Conservation (phyloP, 2,113 vertebrate genomes). For the Sminthopsis crassicaudata region DNA sequence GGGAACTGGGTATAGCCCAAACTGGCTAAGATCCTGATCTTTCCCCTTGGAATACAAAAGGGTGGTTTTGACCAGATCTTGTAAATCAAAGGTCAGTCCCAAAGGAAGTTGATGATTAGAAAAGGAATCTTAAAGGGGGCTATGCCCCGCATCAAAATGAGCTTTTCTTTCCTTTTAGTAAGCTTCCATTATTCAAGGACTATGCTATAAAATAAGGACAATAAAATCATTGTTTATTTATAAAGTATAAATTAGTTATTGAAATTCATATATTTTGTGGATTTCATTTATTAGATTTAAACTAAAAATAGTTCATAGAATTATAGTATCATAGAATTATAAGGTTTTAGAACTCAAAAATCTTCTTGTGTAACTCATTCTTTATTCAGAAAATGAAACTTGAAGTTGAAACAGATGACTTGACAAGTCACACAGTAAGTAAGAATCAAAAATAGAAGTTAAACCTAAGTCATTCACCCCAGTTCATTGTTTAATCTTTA, state of each 20-base stretch:
- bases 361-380: background rate
- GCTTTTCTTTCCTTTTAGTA: background rate
- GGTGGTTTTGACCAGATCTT: too few species aligned
- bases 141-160: too few species aligned
- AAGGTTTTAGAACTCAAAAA: background rate
- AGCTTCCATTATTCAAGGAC: background rate
- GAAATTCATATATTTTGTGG: background rate
- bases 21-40: too few species aligned
- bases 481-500: background rate
- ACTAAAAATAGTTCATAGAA: background rate
- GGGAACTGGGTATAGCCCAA: too few species aligned
- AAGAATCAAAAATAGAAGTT: background rate
- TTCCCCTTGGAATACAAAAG: too few species aligned
- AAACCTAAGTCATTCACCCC: background rate
- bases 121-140: too few species aligned
- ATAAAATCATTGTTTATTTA: background rate
- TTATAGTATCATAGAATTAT: background rate
- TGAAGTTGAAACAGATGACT: background rate
- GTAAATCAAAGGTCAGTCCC: too few species aligned
- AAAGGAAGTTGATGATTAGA: too few species aligned
- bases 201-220: background rate
- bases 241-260: background rate
- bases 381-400: background rate
- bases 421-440: background rate
- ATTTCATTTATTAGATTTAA: background rate